Conservation (phyloP, 2,888 invertebrate species). For the Mellilla xanthometata region DNA sequence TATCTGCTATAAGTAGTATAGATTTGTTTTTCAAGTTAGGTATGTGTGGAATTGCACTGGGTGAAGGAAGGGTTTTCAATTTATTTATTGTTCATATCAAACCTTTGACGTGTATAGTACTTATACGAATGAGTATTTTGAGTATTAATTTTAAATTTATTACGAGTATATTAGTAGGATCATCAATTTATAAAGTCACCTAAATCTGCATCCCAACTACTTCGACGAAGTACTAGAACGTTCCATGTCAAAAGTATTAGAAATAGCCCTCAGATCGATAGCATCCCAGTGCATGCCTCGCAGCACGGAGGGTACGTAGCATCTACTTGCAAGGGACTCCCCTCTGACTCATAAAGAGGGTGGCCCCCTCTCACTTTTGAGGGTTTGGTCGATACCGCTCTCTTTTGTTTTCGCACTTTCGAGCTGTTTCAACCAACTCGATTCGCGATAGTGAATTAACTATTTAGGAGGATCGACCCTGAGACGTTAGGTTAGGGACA, state of each 20-base stretch:
- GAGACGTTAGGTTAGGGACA: not conserved
- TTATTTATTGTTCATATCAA: too few relatives aligned
- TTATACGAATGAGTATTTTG: too few relatives aligned
- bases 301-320: conserved; percentile 63
- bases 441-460: conserved; percentile 32
- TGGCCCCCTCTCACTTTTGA: conserved; percentile 76
- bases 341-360: conserved; percentile 82
- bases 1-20: too few relatives aligned
- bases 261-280: conserved; percentile 53
- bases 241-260: conserved; percentile 18
- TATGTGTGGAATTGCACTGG: too few relatives aligned
- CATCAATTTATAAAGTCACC: too few relatives aligned
- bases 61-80: too few relatives aligned
- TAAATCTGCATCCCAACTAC: too few relatives aligned
- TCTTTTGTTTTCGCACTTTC: conserved; percentile 78
- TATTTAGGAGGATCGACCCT: conserved; percentile 3
- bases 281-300: conserved; percentile 61
- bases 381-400: conserved; percentile 79
- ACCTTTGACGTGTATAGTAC: too few relatives aligned
- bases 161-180: too few relatives aligned
- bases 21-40: too few relatives aligned
- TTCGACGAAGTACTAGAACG: too few relatives aligned
- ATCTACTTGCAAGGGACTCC: conserved; percentile 76
- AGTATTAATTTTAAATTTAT: too few relatives aligned
- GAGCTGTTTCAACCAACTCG: conserved; percentile 37